A percentile compares a stretch with the other conserved stretches of the same genome.
phyloP scores from a whole-genome alignment of 37 sponge, comb jelly and placozoan genomes.

The Petrosia ficiformis region DNA sequence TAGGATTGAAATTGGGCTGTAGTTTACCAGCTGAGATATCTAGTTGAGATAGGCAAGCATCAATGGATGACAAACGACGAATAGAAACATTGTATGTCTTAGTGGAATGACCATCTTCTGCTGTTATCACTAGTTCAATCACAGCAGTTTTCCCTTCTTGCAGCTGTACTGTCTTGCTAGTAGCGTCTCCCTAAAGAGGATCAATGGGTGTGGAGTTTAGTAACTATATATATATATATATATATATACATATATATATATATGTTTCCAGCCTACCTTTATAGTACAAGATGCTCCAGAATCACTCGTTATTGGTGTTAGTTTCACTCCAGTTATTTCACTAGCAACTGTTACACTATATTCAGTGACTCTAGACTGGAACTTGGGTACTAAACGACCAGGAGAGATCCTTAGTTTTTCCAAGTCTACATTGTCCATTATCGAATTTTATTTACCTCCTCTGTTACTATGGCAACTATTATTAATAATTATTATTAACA shows the following conservation, averaged over 20 bases:
- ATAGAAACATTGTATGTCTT: conserved; percentile 73
- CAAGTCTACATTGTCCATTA: conserved; percentile 93
- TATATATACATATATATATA: too few species aligned
- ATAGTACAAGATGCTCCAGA: conserved; percentile 84
- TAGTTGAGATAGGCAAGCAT: conserved; percentile 76
- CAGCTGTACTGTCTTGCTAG: conserved; percentile 59
- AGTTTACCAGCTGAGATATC: conserved; percentile 64
- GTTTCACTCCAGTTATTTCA: conserved; percentile 55
- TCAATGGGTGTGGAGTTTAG: background rate
- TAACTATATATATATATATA: too few species aligned
- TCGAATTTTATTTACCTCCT: background rate
- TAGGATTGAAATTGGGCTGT: conserved; percentile 70
- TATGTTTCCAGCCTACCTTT: conserved; percentile 43
- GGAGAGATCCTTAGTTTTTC: conserved; percentile 78
- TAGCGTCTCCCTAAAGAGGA: conserved; percentile 48
- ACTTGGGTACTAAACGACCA: conserved; percentile 86
- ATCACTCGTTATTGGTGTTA: conserved; percentile 77
- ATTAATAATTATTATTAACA: background rate
- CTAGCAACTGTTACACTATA: conserved; percentile 77
- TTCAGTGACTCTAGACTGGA: conserved; percentile 56
- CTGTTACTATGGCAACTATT: background rate
- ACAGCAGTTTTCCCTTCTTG: conserved; percentile 65
- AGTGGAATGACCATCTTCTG: conserved; percentile 85
- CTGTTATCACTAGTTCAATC: conserved; percentile 71
- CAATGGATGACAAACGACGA: conserved; percentile 73